Base-by-base conservation (phyloP, 2,888 invertebrate species). In the Maniola hyperantus region DNA sequence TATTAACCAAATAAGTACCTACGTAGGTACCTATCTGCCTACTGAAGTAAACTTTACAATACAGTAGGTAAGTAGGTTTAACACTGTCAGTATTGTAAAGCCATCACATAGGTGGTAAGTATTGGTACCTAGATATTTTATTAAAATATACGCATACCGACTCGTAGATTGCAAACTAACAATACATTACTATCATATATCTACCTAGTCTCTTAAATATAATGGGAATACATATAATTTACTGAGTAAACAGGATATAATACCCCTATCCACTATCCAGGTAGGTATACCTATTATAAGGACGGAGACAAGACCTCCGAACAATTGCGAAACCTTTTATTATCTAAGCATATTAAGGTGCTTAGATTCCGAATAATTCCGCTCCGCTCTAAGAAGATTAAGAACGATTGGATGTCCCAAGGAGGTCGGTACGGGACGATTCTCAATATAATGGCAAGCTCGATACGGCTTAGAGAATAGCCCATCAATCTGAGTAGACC, bases 321-420 rank as follows among this genome's bases (percentile, higher is more conserved):
- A 82, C 82, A 83, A 88, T 87, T 80, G 83, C 77, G 83, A 88
- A 88, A 83, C 82, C 86, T 87, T 88, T 85, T 87, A 87, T 89
- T 86, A 87, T 84, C 84, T 84, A 85, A 89, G 84, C 84, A 87
- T 88, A 89, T 89, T 88, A 89, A n/a, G 84, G 79, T 85, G 83
- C 84, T 87, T 84, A 82, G 84, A 85, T 79, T 83, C 83, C 83
- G 86, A 89, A 91, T 91, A 89, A 91, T 89, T 90, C 85, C 83
- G 81, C 80, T 84, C 79, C 82, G 79, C 83, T 80, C 83, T 91
- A 90, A 91, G 91, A 87, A 90, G 91, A 91, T 92, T 91, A 92
- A 85, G 81, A 88, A 82, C 85, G 91, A 92, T 91, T 92, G 91
- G 89, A 90, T 87, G 87, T 90, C 86, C 87, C 79, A 75, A 85